Conservation (phyloP, 2,888 invertebrate genomes). For the Thecophora atra region DNA sequence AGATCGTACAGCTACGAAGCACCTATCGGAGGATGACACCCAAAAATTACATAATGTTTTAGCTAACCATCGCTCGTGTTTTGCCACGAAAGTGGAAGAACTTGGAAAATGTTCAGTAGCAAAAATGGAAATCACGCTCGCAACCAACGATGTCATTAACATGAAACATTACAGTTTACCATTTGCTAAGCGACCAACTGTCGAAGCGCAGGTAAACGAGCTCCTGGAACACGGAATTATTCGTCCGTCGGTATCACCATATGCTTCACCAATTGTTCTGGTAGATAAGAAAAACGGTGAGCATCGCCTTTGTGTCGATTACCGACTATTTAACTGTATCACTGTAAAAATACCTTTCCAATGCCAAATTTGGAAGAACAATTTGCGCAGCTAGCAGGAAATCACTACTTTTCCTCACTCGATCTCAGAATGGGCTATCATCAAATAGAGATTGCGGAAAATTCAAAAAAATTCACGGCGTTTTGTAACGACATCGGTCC, state of each 20-base stretch:
- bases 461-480: constrained; percentile 42
- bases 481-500: constrained; percentile 44
- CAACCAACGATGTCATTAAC: constrained; percentile 36
- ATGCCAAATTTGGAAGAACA: constrained; percentile 45
- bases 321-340: constrained; percentile 27
- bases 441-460: constrained; percentile 42
- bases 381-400: constrained; percentile 37
- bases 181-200: constrained; percentile 39
- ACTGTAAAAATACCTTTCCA: constrained; percentile 39
- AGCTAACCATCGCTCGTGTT: constrained; percentile 21
- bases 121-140: constrained; percentile 39
- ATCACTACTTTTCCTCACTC: constrained; percentile 30
- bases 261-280: constrained; percentile 44
- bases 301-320: constrained; percentile 38
- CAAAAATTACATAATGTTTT: neutral
- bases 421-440: constrained; percentile 43
- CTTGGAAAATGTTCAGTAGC: constrained; percentile 32
- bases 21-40: constrained; percentile 28
- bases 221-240: no score
- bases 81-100: constrained; percentile 29
- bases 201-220: no score
- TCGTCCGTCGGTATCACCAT: constrained; percentile 39
- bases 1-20: neutral
- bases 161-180: constrained; percentile 42
- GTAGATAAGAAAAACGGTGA: constrained; percentile 45